These are phyloP conservation scores for Onchidella celtica DNA, from an alignment of 2,888 invertebrate genomes.

Conservation along the genomic window DNA sequence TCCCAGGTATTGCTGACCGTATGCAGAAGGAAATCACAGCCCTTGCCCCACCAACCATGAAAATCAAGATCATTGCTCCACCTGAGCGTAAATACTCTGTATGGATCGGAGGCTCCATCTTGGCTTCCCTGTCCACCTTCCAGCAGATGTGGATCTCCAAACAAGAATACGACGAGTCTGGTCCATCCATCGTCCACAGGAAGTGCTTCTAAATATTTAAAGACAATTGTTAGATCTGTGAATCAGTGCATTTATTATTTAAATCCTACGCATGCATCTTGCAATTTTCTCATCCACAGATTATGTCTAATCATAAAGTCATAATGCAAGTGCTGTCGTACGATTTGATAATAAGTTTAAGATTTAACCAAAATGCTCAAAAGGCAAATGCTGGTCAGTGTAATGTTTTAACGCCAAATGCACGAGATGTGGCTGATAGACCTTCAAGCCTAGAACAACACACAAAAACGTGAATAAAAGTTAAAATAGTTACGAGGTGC, in stretches of 20 bases:
- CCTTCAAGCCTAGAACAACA: no score
- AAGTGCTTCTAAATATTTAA: constrained; percentile 89
- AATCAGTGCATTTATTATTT: background rate
- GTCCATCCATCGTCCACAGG: constrained; percentile 96
- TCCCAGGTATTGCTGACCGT: constrained; percentile 96
- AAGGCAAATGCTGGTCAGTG: background rate
- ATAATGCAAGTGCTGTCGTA: background rate
- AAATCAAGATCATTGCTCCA: constrained; percentile 90
- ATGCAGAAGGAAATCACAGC: constrained; percentile 99
- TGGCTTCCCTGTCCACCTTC: constrained; percentile 85
- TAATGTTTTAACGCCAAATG: background rate
- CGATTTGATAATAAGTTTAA: background rate
- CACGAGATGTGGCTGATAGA: no score
- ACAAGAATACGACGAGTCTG: constrained; percentile 93
- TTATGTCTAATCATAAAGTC: no score
- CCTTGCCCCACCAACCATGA: constrained; percentile 85
- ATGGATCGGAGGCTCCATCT: constrained; percentile 75
- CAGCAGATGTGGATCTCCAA: constrained; percentile 70
- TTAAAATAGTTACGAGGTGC: background rate
- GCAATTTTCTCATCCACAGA: no score
- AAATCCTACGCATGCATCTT: background rate
- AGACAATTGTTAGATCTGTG: background rate
- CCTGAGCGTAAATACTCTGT: constrained; percentile 84
- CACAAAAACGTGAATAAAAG: no score
- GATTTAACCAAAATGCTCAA: background rate